These are phyloP conservation scores for Gambusia holbrooki DNA, from an alignment of 2,113 vertebrate species.

Conservation along the genomic window DNA sequence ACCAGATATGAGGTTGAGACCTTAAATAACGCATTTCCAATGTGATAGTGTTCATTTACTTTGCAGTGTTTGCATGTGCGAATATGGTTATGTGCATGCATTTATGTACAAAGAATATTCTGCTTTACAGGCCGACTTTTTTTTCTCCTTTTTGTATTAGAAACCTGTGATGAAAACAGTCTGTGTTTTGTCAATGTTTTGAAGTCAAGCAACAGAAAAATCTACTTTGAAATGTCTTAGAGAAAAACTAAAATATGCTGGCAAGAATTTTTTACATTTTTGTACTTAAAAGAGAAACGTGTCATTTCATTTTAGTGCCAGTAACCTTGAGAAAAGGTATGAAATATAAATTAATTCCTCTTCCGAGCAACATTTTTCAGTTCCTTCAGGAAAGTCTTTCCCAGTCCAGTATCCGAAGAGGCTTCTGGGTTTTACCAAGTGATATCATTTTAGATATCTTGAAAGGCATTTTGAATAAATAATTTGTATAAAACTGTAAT, in stretches of 20 bases:
- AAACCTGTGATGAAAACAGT: neutral
- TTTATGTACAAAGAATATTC: neutral
- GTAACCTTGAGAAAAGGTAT: too few relatives aligned
- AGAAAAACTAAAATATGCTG: neutral
- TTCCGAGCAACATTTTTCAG: too few relatives aligned
- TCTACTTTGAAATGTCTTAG: neutral
- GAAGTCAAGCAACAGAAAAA: neutral
- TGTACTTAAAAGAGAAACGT: neutral
- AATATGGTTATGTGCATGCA: neutral
- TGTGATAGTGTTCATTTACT: constrained; percentile 10
- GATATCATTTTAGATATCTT: too few relatives aligned
- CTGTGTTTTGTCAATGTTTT: neutral
- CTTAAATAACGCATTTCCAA: constrained; percentile 35
- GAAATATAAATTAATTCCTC: too few relatives aligned
- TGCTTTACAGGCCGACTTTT: neutral
- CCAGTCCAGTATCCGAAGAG: too few relatives aligned
- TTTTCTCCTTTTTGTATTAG: neutral
- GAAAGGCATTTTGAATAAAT: too few relatives aligned
- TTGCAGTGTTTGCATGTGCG: neutral
- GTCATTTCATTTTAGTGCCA: too few relatives aligned
- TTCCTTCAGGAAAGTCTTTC: too few relatives aligned
- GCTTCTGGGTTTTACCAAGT: too few relatives aligned
- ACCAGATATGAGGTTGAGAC: constrained; percentile 27
- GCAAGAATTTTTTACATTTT: neutral
- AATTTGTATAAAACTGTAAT: too few relatives aligned